These are phyloP conservation scores for Recurvirostra avosetta DNA, from an alignment of 2,113 vertebrate species.

Conservation along the genomic window DNA sequence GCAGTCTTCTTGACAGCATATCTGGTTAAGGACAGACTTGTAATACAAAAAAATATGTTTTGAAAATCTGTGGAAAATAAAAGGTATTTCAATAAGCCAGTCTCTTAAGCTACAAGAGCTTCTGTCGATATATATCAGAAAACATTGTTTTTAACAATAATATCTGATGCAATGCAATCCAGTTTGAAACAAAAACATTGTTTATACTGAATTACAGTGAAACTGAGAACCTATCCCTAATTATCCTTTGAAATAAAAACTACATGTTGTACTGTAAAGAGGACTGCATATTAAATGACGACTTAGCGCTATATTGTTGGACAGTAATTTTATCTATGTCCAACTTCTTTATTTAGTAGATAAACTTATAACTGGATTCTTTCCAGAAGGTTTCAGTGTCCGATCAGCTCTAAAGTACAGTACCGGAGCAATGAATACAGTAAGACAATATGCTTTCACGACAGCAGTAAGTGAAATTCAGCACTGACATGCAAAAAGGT, in stretches of 20 bases:
- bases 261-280: neutral
- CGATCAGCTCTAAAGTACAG: neutral
- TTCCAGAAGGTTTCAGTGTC: slow-evolving; percentile 11
- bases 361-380: slow-evolving; percentile 9
- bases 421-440: neutral
- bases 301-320: neutral
- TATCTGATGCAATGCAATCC: neutral
- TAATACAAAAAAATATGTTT: neutral
- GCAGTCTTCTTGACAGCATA: neutral
- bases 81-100: neutral
- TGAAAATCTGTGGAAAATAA: neutral
- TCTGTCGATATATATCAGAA: neutral
- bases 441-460: slow-evolving; percentile 13
- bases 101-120: neutral
- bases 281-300: neutral
- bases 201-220: neutral
- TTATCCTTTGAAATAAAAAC: slow-evolving; percentile 16
- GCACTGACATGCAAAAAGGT: neutral
- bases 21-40: neutral
- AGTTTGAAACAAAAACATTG: neutral
- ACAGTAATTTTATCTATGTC: neutral
- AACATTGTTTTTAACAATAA: neutral
- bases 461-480: slow-evolving; percentile 17
- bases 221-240: neutral
- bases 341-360: neutral